Percentiles rank a stretch among this genome's conserved stretches.
Evolutionary conservation across 2,797 vertebrate genomes (phyloP).

Genomic region (Coregonus ussuriensis): DNA sequence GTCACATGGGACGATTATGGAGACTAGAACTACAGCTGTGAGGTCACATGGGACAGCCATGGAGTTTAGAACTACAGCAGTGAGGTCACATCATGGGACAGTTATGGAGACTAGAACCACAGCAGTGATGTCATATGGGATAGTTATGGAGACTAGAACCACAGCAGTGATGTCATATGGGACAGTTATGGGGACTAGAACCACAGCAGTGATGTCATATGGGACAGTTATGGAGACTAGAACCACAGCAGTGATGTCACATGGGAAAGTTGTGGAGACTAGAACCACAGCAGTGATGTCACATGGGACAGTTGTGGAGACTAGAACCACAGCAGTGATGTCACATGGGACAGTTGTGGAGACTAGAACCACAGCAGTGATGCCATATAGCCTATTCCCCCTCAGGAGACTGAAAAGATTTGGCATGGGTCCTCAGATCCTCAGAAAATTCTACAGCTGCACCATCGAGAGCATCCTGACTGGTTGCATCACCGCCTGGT

Average conservation of each 20-base stretch:
- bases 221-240: not conserved
- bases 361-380: constrained; percentile 8
- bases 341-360: not conserved
- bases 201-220: constrained; percentile 8
- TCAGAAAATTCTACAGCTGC: too few relatives aligned
- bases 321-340: constrained; percentile 9
- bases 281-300: constrained; percentile 4
- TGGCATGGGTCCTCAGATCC: too few relatives aligned
- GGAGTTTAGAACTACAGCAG: not conserved
- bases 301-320: not conserved
- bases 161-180: constrained; percentile 3
- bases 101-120: not conserved
- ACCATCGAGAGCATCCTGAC: too few relatives aligned
- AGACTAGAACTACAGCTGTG: constrained; percentile 6
- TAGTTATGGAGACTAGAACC: not conserved
- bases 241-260: constrained; percentile 8
- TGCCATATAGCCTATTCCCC: too few relatives aligned
- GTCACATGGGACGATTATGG: not conserved
- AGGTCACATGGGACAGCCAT: constrained; percentile 21
- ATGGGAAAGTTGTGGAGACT: not conserved
- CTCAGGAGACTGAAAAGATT: too few relatives aligned
- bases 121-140: constrained; percentile 3
- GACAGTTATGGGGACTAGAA: not conserved
- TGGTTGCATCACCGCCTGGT: too few relatives aligned
- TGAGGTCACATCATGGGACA: too few relatives aligned